Evolutionary conservation across 2,797 vertebrate species (phyloP), one percentile per base, ranked within the genome.

Genomic region (Pseudocheirus occidentalis): DNA sequence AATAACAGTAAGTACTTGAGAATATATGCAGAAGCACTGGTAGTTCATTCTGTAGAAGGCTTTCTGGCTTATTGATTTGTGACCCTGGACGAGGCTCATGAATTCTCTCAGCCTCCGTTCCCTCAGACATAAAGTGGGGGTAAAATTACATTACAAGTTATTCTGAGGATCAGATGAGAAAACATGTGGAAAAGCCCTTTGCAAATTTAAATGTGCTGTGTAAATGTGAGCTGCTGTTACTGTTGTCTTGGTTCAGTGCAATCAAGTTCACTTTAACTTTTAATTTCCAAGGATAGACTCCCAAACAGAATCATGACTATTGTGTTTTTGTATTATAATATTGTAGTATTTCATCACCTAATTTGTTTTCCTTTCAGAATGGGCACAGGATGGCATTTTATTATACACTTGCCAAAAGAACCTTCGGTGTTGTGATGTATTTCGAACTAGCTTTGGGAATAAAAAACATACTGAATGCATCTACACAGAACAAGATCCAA

Each of bases 321-420:
- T 81, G 27, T 66, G 50, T 46, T 34, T 34, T 93, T 87, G 89
- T 92, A 0, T 50, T 9, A 94, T 9, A 73, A 59, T 10, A 21
- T 57, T 28, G 31, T 91, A 93, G 4, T 81, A 5, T 95, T 9
- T 94, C 54, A 92, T 66, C 95, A 81, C 81, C 90, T 16, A 18
- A 57, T 57, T 91, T 81, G 7, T 95, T 40, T 98, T 97, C 94
- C 96, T 96, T 98, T 55, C 98, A 99, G 99, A 99, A 98, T 99
- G 99, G 99, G 99, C 99, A 93, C 98, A 99, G 95, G 99, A 99
- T 96, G 98, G 98, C 92, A 97, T 99, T 97, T 98, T 99, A 59
- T 99, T 99, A 98, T 99, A 99, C 98, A 99, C 99, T 14, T 99
- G 96, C 97, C 98, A 99, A 98, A 99, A 99, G 98, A 99, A 98